Evolutionary conservation across 2,797 vertebrate genomes (phyloP), one percentile per base, ranked within the genome.

Genomic region (Halcyon smyrnensis): DNA sequence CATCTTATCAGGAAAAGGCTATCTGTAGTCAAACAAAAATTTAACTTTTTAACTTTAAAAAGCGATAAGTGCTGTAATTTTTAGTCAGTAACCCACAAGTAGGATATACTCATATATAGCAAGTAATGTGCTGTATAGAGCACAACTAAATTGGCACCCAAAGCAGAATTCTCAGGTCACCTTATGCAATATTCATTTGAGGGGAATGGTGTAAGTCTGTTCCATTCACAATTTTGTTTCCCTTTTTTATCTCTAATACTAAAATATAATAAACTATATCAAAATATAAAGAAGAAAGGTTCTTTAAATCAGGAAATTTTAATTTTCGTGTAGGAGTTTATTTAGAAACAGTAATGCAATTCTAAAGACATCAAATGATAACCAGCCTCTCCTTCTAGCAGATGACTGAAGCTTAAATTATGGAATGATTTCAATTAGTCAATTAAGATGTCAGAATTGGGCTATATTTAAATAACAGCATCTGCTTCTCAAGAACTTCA

Each of bases 361-460:
- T 64, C 41, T 12, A 11, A 88, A 84, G 39, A 50, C 30, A 65
- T 50, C 15, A 76, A 81, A 84, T 69, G 27, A 89, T 65, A 95
- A 89, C n/a, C 30, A 65, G 23, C 17, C 63, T 88, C 87, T 88
- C 84, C 75, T 93, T 70, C 82, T 76, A 74, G 91, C 54, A 94
- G 90, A 67, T 91, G 75, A 15, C 83, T 83, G 70, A 90, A 65
- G 36, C 75, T 87, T 89, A 69, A 80, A 62, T 70, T 54, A 69
- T 7, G 53, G 21, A 75, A 76, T 34, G 13, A 24, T 74, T 74
- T 70, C 76, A 67, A n/a, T 65, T 71, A 76, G 43, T 71, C 11
- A 89, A 91, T 79, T 95, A 90, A 92, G 85, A 93, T 71, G 95
- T 92, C 71, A 95, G 77, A 93, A 94, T 67, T 21, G 30, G 78